phyloP scores from a whole-genome alignment of 2,888 invertebrate species.

The Buathra laborator region DNA sequence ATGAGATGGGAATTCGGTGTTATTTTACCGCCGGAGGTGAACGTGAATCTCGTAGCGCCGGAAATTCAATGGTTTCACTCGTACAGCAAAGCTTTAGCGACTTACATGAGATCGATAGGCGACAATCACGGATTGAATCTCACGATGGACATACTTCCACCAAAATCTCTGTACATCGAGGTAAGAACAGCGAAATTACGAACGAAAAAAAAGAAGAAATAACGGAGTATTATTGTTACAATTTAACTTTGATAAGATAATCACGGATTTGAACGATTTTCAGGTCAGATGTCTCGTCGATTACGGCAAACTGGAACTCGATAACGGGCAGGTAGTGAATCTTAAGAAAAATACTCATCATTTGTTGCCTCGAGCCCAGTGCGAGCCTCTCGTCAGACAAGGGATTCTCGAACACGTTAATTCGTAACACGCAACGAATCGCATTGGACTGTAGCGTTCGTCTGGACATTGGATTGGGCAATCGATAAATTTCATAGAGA shows the following conservation, averaged over 20 bases:
- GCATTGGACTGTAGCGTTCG: neutral
- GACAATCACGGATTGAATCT: conserved; percentile 94
- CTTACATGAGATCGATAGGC: conserved; percentile 96
- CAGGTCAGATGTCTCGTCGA: conserved; percentile 93
- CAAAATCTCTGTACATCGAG: conserved; percentile 96
- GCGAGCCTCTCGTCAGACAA: conserved; percentile 95
- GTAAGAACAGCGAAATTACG: conserved; percentile 86
- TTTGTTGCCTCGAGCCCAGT: conserved; percentile 94
- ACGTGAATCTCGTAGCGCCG: conserved; percentile 91
- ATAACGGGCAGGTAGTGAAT: conserved; percentile 95
- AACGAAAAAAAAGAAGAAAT: neutral
- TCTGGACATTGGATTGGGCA: neutral
- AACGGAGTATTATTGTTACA: neutral
- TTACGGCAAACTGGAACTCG: conserved; percentile 97
- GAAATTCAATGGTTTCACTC: conserved; percentile 96
- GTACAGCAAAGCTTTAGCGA: conserved; percentile 94
- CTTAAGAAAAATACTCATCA: conserved; percentile 97
- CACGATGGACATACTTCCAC: conserved; percentile 94
- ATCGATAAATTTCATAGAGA: neutral
- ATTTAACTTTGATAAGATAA: neutral
- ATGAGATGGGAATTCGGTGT: conserved; percentile 98
- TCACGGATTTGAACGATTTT: conserved; percentile 49
- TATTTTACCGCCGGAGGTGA: conserved; percentile 94
- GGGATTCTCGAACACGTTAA: conserved; percentile 93
- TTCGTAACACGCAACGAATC: conserved; percentile 74